Conservation (phyloP, 1,140 invertebrate species). For the Danaus melanippus region DNA sequence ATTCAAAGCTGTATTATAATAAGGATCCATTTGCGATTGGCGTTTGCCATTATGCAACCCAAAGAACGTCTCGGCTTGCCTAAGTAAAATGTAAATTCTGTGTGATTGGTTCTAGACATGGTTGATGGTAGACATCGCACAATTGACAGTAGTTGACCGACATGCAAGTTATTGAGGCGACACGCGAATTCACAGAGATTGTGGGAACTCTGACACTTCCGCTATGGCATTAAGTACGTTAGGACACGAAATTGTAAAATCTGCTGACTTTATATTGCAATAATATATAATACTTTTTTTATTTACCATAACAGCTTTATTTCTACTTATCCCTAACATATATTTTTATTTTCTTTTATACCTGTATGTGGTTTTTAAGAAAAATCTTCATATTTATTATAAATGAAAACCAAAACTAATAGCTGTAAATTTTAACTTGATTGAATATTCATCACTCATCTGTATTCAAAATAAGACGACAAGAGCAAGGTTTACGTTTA, state of each 20-base stretch:
- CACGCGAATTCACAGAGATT: slow-evolving; percentile 34
- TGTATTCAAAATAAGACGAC: slow-evolving; percentile 21
- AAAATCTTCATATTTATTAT: too few relatives aligned
- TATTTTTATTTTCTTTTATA: too few relatives aligned
- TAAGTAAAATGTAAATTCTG: slow-evolving; percentile 19
- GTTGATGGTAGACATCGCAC: slow-evolving; percentile 29
- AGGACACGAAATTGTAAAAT: slow-evolving; percentile 16
- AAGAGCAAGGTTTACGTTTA: slow-evolving; percentile 20
- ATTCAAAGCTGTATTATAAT: too few relatives aligned
- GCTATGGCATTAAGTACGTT: slow-evolving; percentile 20
- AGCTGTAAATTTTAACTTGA: slow-evolving; percentile 8
- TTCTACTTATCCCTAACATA: background rate
- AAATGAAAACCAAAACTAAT: slow-evolving; percentile 5
- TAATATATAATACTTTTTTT: background rate
- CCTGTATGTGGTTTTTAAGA: too few relatives aligned
- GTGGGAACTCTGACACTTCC: slow-evolving; percentile 31
- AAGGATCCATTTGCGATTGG: too few relatives aligned
- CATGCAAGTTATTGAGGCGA: slow-evolving; percentile 38
- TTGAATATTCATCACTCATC: slow-evolving; percentile 19
- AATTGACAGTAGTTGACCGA: slow-evolving; percentile 40
- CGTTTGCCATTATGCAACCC: too few relatives aligned
- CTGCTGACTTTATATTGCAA: background rate
- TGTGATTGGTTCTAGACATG: slow-evolving; percentile 33
- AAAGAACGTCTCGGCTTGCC: slow-evolving; percentile 15
- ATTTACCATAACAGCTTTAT: background rate